Conservation (phyloP, 2,888 invertebrate species). For the Ophioninae sp. region DNA sequence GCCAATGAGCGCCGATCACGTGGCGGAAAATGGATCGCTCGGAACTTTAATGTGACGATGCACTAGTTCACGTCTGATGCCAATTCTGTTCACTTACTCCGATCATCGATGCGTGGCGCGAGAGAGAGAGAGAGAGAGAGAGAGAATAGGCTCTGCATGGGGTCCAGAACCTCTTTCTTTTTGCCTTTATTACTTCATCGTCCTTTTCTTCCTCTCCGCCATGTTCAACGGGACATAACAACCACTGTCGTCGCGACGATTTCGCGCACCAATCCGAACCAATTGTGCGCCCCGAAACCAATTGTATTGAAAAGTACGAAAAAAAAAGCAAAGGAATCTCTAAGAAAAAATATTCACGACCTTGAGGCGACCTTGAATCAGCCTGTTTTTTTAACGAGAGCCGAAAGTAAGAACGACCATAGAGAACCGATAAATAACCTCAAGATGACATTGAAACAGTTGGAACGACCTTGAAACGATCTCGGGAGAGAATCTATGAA, state of each 20-base stretch:
- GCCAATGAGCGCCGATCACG: neutral
- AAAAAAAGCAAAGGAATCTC: neutral
- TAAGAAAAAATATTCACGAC: no score
- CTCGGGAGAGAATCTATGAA: no score
- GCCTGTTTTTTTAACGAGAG: no score
- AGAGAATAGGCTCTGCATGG: neutral
- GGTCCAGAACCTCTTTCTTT: conserved; percentile 21
- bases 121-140: neutral
- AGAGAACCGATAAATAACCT: no score
- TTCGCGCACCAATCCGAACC: neutral
- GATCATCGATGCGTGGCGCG: conserved; percentile 57
- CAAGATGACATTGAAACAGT: neutral
- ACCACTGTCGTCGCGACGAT: conserved; percentile 47
- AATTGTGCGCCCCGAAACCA: neutral
- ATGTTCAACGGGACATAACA: conserved; percentile 59
- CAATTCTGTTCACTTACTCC: conserved; percentile 53
- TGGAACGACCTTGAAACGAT: neutral
- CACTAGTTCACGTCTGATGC: conserved; percentile 40
- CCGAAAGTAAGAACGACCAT: no score
- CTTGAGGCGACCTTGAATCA: no score
- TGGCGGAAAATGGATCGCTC: conserved; percentile 12
- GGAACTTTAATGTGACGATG: conserved; percentile 44
- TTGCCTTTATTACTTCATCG: conserved; percentile 9
- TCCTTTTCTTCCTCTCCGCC: conserved; percentile 16
- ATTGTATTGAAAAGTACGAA: neutral